These are phyloP conservation scores for Pseudotriccus pelzelni DNA, from an alignment of 2,797 vertebrate species.

Conservation along the genomic window DNA sequence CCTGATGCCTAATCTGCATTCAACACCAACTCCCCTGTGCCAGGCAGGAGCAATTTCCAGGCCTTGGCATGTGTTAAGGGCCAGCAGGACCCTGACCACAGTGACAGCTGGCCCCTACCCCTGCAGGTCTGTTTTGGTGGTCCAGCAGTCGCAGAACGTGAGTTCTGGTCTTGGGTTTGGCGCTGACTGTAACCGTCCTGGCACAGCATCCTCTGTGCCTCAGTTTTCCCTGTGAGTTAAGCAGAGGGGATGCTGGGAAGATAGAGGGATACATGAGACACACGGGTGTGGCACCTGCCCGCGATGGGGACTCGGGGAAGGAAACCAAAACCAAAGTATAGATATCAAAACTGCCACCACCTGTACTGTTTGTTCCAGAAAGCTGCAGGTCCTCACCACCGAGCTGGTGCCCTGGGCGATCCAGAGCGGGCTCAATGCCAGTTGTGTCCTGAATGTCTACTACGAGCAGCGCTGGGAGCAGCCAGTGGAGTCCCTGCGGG, in stretches of 20 bases:
- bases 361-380: constrained; percentile 67
- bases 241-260: neutral
- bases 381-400: constrained; percentile 76
- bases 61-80: neutral
- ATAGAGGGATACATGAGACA: neutral
- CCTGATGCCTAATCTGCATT: neutral
- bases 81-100: neutral
- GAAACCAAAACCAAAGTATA: neutral
- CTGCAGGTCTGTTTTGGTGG: neutral
- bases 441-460: constrained; percentile 87
- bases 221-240: neutral
- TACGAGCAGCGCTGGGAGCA: constrained; percentile 95
- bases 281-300: neutral
- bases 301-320: neutral
- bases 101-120: neutral
- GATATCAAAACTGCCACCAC: neutral
- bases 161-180: neutral
- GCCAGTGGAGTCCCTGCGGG: constrained; percentile 82
- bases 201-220: neutral
- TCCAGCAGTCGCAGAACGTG: neutral
- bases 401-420: constrained; percentile 91
- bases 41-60: neutral
- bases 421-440: constrained; percentile 77
- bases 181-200: neutral
- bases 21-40: neutral